Percentiles rank a stretch among this genome's conserved stretches.
Evolutionary conservation across 2,113 vertebrate genomes (phyloP).

Genomic region (Echinops telfairi): DNA sequence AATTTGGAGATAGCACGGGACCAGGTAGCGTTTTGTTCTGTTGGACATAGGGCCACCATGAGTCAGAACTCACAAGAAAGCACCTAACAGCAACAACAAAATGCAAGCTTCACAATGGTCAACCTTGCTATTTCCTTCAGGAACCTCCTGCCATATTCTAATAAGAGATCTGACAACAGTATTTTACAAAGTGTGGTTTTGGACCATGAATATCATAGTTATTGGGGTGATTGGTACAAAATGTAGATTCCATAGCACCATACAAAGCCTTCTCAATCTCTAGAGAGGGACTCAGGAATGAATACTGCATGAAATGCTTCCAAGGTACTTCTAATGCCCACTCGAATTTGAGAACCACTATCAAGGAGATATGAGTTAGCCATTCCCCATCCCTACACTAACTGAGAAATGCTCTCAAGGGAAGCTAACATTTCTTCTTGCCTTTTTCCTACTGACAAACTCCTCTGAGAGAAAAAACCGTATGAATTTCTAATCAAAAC

Average conservation of each 20-base stretch:
- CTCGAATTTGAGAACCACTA: background rate
- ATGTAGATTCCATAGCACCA: background rate
- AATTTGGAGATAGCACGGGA: too few species aligned
- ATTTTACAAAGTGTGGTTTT: background rate
- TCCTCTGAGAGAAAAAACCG: slow-evolving; percentile 35
- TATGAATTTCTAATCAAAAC: slow-evolving; percentile 51
- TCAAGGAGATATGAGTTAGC: background rate
- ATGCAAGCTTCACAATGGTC: background rate
- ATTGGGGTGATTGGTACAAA: background rate
- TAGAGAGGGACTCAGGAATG: background rate
- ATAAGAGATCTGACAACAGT: background rate
- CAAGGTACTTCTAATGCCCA: background rate
- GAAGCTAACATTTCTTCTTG: slow-evolving; percentile 15
- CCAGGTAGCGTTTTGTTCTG: too few species aligned
- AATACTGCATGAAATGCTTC: background rate
- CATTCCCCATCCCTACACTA: background rate
- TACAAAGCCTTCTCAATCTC: too few species aligned
- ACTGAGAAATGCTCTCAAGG: slow-evolving; percentile 1
- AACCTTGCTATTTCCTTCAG: background rate
- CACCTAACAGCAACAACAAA: background rate
- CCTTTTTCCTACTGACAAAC: slow-evolving; percentile 8
- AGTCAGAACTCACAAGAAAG: too few species aligned
- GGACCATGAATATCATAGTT: background rate
- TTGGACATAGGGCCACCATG: too few species aligned
- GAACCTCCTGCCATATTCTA: background rate